Conservation (phyloP, 2,113 vertebrate genomes). For the Chlorodrepanis virens region DNA sequence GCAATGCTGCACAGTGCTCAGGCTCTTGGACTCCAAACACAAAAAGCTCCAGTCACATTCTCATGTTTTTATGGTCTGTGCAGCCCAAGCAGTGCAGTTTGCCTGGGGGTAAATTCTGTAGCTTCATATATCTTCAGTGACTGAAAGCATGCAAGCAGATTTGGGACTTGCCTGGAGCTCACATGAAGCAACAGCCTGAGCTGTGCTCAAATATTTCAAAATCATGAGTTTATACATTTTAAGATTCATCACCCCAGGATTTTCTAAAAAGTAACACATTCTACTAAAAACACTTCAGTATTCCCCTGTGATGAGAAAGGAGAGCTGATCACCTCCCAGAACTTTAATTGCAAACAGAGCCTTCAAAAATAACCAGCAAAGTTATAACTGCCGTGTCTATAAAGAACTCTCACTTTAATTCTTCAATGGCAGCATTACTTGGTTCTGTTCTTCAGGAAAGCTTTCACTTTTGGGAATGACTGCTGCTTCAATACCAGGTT, state of each 20-base stretch:
- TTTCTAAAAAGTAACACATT: neutral
- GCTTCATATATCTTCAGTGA: slow-evolving; percentile 28
- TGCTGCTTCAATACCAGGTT: neutral
- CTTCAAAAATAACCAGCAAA: neutral
- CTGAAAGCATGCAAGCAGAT: neutral
- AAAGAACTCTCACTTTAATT: neutral
- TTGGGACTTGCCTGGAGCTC: neutral
- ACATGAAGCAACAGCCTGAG: neutral
- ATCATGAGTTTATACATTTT: neutral
- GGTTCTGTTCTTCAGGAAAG: neutral
- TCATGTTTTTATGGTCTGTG: slow-evolving; percentile 33
- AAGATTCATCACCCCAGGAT: neutral
- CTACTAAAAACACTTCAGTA: neutral
- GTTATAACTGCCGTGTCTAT: neutral
- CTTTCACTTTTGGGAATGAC: neutral
- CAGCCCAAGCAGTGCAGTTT: neutral
- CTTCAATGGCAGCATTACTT: neutral
- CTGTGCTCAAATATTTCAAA: neutral
- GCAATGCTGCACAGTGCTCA: neutral
- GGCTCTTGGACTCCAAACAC: neutral
- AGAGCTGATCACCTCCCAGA: neutral
- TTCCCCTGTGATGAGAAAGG: neutral
- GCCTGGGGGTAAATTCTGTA: neutral
- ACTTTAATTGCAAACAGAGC: slow-evolving; percentile 9
- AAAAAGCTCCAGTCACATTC: slow-evolving; percentile 17